phyloP scores from a whole-genome alignment of 2,888 invertebrate species.

The Hartigia nigra region DNA sequence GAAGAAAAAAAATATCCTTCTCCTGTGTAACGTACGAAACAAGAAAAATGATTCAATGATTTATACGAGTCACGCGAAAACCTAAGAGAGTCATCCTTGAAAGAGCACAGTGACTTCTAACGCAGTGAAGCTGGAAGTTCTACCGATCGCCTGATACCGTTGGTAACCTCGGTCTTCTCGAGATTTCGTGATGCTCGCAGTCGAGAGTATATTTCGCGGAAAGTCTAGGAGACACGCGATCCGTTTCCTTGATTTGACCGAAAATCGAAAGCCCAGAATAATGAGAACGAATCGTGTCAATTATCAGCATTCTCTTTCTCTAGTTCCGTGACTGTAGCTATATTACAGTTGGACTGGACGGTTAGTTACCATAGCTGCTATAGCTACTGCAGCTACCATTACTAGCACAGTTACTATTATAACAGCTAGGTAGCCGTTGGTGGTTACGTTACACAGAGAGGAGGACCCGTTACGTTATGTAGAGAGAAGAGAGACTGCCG shows the following conservation, averaged over 20 bases:
- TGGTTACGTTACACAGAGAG: background rate
- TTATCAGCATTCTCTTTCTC: background rate
- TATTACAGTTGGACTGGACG: background rate
- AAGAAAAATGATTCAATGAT: background rate
- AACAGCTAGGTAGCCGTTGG: background rate
- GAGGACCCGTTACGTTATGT: background rate
- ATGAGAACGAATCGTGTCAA: background rate
- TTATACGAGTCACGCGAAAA: background rate
- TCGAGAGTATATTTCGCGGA: background rate
- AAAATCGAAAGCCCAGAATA: background rate
- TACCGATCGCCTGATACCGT: background rate
- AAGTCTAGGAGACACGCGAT: background rate
- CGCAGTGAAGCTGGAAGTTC: background rate
- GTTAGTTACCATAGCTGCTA: background rate
- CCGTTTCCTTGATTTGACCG: background rate
- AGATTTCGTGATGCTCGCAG: background rate
- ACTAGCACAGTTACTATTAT: background rate
- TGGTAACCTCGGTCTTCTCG: background rate
- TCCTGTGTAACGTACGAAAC: background rate
- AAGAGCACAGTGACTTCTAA: background rate
- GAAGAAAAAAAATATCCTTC: background rate
- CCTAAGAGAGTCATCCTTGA: background rate
- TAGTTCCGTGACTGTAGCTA: background rate
- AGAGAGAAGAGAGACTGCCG: background rate
- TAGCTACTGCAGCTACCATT: no score